These are phyloP conservation scores for Glandiceps talaboti DNA, from an alignment of 53 echinoderm and acorn worm genomes.

Conservation along the genomic window DNA sequence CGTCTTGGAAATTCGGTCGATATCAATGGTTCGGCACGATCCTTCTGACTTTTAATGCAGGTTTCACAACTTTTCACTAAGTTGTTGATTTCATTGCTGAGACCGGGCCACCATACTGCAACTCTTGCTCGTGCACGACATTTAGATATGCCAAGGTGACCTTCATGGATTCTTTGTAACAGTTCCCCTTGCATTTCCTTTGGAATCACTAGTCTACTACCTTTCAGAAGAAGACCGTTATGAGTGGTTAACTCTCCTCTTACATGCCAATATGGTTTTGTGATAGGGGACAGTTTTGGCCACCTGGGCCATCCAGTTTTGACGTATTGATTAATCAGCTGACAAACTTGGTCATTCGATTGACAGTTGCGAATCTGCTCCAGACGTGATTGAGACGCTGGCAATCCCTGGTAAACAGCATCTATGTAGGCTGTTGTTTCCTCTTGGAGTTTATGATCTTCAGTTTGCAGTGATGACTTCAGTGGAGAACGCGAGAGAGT, in stretches of 20 bases:
- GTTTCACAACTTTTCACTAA: conserved; percentile 24
- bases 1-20: conserved; percentile 6
- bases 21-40: conserved; percentile 18
- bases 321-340: conserved; percentile 18
- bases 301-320: conserved; percentile 25
- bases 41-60: conserved; percentile 24
- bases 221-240: conserved; percentile 13
- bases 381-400: conserved; percentile 23
- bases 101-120: conserved; percentile 60
- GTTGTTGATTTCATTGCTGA: conserved; percentile 12
- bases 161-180: conserved; percentile 32
- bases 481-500: conserved; percentile 38
- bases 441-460: conserved; percentile 7
- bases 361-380: conserved; percentile 15
- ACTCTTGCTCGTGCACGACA: conserved; percentile 28
- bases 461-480: neutral
- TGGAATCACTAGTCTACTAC: conserved; percentile 37
- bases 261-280: no score
- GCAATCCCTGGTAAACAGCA: conserved; percentile 12
- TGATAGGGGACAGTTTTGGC: conserved; percentile 1
- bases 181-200: conserved; percentile 12
- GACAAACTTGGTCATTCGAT: conserved; percentile 23
- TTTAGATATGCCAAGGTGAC: conserved; percentile 31
- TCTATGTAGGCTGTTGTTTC: conserved; percentile 14
- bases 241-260: no score